phyloP scores from a whole-genome alignment of 1,140 invertebrate genomes.

The Cepaea nemoralis region DNA sequence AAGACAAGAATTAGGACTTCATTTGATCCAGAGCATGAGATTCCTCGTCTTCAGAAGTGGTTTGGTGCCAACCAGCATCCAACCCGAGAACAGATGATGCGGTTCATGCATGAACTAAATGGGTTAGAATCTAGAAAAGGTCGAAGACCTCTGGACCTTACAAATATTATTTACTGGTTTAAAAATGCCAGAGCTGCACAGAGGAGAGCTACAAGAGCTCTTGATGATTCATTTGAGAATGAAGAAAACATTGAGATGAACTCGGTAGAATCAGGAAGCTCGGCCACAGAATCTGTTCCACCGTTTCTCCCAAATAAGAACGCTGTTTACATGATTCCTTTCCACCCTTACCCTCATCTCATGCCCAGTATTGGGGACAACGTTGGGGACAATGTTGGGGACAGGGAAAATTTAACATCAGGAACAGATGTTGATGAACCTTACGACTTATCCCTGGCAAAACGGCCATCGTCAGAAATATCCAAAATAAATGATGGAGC shows the following conservation, averaged over 20 bases:
- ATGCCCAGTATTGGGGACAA: neutral
- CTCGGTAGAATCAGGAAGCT: conserved; percentile 20
- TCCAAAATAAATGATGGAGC: conserved; percentile 8
- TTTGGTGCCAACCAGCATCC: conserved; percentile 97
- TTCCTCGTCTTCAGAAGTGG: conserved; percentile 93
- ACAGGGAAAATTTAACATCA: neutral
- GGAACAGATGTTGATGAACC: conserved; percentile 46
- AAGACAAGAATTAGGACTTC: conserved; percentile 75
- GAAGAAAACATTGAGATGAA: conserved; percentile 55
- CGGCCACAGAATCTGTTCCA: conserved; percentile 29
- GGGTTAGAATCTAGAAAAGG: conserved; percentile 90
- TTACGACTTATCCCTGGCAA: conserved; percentile 56
- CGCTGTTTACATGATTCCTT: conserved; percentile 64
- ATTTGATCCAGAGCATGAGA: conserved; percentile 94
- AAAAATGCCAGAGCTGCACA: conserved; percentile 97
- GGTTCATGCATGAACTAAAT: conserved; percentile 94
- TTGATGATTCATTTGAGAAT: conserved; percentile 62
- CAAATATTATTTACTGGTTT: conserved; percentile 99
- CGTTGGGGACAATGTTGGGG: neutral
- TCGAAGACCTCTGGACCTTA: conserved; percentile 90
- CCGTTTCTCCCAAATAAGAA: conserved; percentile 65
- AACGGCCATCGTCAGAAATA: conserved; percentile 35
- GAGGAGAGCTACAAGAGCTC: conserved; percentile 77
- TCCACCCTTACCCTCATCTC: conserved; percentile 51
- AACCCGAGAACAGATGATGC: conserved; percentile 84